A percentile compares a stretch with the other conserved stretches of the same genome.
phyloP scores from a whole-genome alignment of 2,888 invertebrate species.

The Yponomeuta sedellus region DNA sequence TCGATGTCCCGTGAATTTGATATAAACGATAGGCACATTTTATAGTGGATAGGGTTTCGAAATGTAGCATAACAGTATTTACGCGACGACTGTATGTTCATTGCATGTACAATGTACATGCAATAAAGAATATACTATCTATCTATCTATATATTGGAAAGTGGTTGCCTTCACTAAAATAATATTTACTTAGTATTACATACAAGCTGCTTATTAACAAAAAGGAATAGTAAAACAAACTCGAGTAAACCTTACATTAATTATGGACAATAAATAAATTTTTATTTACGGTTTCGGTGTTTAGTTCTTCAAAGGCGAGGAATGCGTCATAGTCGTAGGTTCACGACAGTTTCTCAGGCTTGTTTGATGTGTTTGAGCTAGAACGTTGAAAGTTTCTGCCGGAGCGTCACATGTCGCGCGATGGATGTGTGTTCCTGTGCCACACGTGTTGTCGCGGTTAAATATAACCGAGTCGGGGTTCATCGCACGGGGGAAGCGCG shows the following conservation, averaged over 20 bases:
- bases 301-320: not conserved
- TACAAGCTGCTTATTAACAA: no score
- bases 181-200: no score
- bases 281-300: not conserved
- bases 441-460: slow-evolving; percentile 70
- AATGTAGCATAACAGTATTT: slow-evolving; percentile 1
- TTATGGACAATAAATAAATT: no score
- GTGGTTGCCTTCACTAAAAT: no score
- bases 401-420: slow-evolving; percentile 29
- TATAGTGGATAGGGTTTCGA: not conserved
- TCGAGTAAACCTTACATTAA: no score
- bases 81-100: no score
- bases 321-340: not conserved
- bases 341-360: not conserved
- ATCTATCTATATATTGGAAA: no score
- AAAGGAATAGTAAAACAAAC: no score
- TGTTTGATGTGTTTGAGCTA: not conserved
- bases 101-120: no score
- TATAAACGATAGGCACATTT: no score
- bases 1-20: no score
- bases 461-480: slow-evolving; percentile 63
- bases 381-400: slow-evolving; percentile 37
- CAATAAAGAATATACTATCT: no score
- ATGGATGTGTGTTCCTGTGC: slow-evolving; percentile 43
- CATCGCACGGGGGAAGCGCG: slow-evolving; percentile 63